Evolutionary conservation across 2,888 invertebrate genomes (phyloP).

Genomic region (Uropetala carovei): DNA sequence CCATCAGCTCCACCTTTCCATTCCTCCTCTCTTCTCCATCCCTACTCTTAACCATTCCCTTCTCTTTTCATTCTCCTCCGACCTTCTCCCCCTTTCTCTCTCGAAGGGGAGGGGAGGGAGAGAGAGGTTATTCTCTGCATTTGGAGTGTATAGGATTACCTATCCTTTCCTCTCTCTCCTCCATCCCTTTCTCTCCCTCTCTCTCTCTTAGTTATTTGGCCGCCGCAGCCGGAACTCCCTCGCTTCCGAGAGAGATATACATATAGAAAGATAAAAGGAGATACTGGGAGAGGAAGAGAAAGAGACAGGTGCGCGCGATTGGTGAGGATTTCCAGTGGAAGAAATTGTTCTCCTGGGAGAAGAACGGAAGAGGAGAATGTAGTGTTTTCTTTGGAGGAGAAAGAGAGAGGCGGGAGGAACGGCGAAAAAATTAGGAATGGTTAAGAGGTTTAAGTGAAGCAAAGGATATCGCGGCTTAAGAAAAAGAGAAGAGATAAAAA

Average conservation of each 20-base stretch:
- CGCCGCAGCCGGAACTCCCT: not conserved
- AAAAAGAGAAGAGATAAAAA: not conserved
- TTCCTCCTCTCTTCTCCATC: not conserved
- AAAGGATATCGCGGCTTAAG: too few relatives aligned
- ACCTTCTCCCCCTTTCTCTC: not conserved
- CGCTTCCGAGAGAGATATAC: not conserved
- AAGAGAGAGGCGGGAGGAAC: not conserved
- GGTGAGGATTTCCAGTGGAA: not conserved
- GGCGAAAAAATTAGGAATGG: not conserved
- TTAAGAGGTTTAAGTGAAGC: not conserved
- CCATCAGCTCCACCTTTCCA: not conserved
- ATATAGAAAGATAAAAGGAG: not conserved
- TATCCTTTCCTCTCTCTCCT: not conserved
- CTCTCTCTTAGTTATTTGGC: slow-evolving; percentile 8
- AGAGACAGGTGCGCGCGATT: not conserved
- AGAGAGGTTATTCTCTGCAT: not conserved
- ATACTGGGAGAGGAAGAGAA: not conserved
- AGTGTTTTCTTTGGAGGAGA: not conserved
- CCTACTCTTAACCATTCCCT: not conserved
- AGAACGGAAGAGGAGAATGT: not conserved
- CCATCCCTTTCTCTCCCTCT: too few relatives aligned
- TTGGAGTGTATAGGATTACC: slow-evolving; percentile 6
- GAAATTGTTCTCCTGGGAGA: not conserved
- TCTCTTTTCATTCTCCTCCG: not conserved
- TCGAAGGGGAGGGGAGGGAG: not conserved